Evolutionary conservation across 2,888 invertebrate species (phyloP).

Genomic region (Therioaphis trifolii): DNA sequence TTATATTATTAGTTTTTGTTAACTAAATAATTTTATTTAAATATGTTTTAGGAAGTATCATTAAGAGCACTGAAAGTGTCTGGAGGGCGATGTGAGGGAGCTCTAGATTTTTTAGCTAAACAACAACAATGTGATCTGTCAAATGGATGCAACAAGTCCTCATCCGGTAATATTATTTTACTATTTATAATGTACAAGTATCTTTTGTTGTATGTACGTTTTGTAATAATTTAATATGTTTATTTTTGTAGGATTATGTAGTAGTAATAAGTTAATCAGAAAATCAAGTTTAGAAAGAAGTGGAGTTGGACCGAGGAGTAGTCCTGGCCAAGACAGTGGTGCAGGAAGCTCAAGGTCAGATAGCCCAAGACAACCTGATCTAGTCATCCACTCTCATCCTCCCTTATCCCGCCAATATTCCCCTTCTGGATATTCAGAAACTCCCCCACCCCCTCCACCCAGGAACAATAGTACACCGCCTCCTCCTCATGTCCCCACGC

Average conservation of each 20-base stretch:
- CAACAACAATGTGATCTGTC: slow-evolving; percentile 67
- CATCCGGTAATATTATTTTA: slow-evolving; percentile 67
- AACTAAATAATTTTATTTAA: slow-evolving; percentile 65
- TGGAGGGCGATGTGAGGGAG: slow-evolving; percentile 78
- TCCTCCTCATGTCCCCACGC: slow-evolving; percentile 72
- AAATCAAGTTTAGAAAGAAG: slow-evolving; percentile 91
- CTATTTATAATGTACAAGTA: neutral
- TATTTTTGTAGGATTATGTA: slow-evolving; percentile 64
- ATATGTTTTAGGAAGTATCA: slow-evolving; percentile 74
- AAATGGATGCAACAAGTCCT: slow-evolving; percentile 72
- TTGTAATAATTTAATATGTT: neutral
- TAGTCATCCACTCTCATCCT: slow-evolving; percentile 71
- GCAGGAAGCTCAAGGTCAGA: slow-evolving; percentile 91
- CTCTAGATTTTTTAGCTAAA: slow-evolving; percentile 70
- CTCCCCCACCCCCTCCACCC: slow-evolving; percentile 79
- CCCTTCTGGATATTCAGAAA: slow-evolving; percentile 74
- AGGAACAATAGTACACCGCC: slow-evolving; percentile 77
- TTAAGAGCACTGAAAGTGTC: slow-evolving; percentile 78
- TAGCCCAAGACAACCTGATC: slow-evolving; percentile 77
- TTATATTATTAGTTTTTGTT: slow-evolving; percentile 24
- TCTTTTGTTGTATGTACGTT: neutral
- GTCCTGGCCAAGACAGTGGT: slow-evolving; percentile 86
- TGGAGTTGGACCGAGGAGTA: slow-evolving; percentile 80
- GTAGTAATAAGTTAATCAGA: slow-evolving; percentile 77
- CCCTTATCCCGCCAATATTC: slow-evolving; percentile 80